phyloP scores from a whole-genome alignment of 2,113 vertebrate species.

The Pyxicephalus adspersus region DNA sequence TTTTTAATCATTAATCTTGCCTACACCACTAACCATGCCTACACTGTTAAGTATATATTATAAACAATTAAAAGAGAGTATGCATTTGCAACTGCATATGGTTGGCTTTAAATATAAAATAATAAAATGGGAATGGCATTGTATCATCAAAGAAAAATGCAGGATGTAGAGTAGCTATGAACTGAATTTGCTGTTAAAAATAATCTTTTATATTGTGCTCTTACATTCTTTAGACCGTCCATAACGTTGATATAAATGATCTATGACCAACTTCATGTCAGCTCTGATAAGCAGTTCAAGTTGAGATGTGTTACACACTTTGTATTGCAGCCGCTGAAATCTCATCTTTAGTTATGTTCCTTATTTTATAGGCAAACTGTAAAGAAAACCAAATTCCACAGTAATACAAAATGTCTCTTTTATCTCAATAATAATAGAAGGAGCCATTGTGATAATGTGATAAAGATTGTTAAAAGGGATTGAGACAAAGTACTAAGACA shows the following conservation, averaged over 20 bases:
- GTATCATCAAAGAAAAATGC: neutral
- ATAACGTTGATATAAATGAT: no score
- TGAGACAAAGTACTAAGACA: constrained; percentile 19
- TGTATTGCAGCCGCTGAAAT: constrained; percentile 9
- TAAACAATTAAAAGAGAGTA: no score
- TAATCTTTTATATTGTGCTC: neutral
- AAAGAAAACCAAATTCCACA: neutral
- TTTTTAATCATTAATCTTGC: no score
- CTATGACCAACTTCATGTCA: neutral
- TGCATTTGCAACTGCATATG: no score
- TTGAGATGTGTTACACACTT: no score
- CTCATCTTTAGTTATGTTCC: neutral
- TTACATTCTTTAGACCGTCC: no score
- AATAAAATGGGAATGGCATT: neutral
- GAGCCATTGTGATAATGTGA: neutral
- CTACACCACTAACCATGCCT: neutral
- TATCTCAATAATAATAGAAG: constrained; percentile 23
- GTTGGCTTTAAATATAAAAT: no score
- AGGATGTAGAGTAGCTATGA: neutral
- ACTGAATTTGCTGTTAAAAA: neutral
- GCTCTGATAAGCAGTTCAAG: constrained; percentile 13
- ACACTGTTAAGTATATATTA: neutral
- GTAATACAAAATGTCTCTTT: neutral
- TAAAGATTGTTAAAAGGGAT: neutral
- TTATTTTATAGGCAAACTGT: constrained; percentile 14